Percentiles rank a stretch among this genome's conserved stretches.
phyloP scores from a whole-genome alignment of 2,797 vertebrate species.

The Smutsia gigantea region DNA sequence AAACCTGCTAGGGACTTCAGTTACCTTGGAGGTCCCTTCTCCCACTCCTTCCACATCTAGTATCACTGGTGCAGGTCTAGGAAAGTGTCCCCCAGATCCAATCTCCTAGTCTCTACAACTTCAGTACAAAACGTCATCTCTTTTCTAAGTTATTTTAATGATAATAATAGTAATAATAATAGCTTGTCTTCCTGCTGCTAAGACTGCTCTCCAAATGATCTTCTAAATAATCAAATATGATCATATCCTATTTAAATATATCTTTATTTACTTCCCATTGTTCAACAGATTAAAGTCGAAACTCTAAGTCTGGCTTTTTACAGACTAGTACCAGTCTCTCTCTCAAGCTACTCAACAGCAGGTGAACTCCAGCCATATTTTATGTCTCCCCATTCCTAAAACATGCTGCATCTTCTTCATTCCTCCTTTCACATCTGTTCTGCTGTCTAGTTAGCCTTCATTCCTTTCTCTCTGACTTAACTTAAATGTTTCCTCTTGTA shows the following conservation, averaged over 20 bases:
- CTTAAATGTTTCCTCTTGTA: background rate
- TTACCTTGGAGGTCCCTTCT: background rate
- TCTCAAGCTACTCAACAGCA: background rate
- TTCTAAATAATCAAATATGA: constrained; percentile 7
- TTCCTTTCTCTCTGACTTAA: background rate
- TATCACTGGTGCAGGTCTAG: background rate
- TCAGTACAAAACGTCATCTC: background rate
- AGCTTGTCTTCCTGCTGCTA: background rate
- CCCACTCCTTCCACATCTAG: background rate
- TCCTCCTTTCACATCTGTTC: background rate
- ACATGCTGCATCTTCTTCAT: background rate
- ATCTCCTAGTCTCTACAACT: background rate
- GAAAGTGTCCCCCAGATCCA: background rate
- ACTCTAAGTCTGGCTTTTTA: background rate
- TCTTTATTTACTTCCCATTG: background rate
- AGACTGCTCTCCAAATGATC: background rate
- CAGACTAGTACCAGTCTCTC: background rate
- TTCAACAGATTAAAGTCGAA: background rate
- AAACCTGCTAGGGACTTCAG: background rate
- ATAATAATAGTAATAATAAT: background rate
- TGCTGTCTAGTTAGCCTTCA: background rate
- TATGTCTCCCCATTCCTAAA: background rate
- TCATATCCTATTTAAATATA: background rate
- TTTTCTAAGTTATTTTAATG: background rate
- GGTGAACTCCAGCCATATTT: background rate